These are phyloP conservation scores for Anolis sagrei DNA, from an alignment of 2,113 vertebrate genomes.

Conservation along the genomic window DNA sequence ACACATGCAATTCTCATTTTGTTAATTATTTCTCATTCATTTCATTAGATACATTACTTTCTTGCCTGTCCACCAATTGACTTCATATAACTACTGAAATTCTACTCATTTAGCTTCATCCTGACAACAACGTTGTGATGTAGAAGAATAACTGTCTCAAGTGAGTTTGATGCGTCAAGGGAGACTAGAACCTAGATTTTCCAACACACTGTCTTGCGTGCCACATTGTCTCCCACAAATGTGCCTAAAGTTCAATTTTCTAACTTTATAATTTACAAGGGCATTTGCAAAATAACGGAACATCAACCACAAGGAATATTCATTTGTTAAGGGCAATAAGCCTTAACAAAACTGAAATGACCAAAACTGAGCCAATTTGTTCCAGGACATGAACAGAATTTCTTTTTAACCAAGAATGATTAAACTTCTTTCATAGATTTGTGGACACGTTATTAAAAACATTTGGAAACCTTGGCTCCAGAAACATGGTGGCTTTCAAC, in stretches of 20 bases:
- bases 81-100: neutral
- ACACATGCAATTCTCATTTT: too few relatives aligned
- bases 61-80: neutral
- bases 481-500: neutral
- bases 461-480: constrained; percentile 12
- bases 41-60: neutral
- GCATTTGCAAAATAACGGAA: neutral
- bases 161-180: neutral
- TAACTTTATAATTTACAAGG: neutral
- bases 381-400: neutral
- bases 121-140: too few relatives aligned
- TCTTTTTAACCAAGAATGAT: neutral
- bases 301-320: neutral
- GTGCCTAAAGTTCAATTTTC: too few relatives aligned
- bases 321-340: neutral
- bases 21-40: neutral
- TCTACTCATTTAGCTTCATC: too few relatives aligned
- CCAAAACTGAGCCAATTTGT: neutral
- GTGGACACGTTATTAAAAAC: neutral
- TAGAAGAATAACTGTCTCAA: neutral
- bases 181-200: neutral
- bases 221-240: neutral
- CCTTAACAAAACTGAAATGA: neutral
- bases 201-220: neutral
- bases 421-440: constrained; percentile 23